Evolutionary conservation across 2,888 invertebrate genomes (phyloP).

Genomic region (Tachina fera): DNA sequence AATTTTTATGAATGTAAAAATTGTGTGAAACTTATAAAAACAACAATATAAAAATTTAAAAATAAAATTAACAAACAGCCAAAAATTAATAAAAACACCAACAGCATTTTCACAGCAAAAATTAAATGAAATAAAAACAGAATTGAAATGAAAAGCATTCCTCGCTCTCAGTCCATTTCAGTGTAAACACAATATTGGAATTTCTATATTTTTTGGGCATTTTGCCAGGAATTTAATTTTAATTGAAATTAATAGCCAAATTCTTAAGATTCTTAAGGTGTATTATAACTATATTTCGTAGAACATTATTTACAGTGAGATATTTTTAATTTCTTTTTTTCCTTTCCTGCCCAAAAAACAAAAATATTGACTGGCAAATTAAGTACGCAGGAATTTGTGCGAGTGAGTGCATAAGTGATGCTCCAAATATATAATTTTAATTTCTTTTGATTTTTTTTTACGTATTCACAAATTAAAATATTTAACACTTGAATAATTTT

Average conservation of each 20-base stretch:
- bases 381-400: neutral
- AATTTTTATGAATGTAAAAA: constrained; percentile 54
- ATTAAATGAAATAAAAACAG: neutral
- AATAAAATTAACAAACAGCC: constrained; percentile 32
- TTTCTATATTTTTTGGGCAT: constrained; percentile 72
- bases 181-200: constrained; percentile 70
- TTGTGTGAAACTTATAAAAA: constrained; percentile 54
- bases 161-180: constrained; percentile 23
- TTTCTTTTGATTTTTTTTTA: neutral
- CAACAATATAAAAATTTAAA: constrained; percentile 26
- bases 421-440: neutral
- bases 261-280: constrained; percentile 75
- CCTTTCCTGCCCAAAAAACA: constrained; percentile 30
- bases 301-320: constrained; percentile 38
- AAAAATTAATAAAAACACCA: constrained; percentile 22
- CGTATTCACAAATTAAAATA: constrained; percentile 3
- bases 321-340: constrained; percentile 1
- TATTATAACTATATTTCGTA: constrained; percentile 51
- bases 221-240: constrained; percentile 69
- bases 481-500: constrained; percentile 5
- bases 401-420: neutral
- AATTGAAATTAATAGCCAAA: constrained; percentile 76
- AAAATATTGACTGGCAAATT: constrained; percentile 38
- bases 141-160: constrained; percentile 40
- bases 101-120: constrained; percentile 2